A percentile compares a stretch with the other conserved stretches of the same genome.
Conservation (phyloP, 1,140 invertebrate genomes). For the Phthorimaea operculella region DNA sequence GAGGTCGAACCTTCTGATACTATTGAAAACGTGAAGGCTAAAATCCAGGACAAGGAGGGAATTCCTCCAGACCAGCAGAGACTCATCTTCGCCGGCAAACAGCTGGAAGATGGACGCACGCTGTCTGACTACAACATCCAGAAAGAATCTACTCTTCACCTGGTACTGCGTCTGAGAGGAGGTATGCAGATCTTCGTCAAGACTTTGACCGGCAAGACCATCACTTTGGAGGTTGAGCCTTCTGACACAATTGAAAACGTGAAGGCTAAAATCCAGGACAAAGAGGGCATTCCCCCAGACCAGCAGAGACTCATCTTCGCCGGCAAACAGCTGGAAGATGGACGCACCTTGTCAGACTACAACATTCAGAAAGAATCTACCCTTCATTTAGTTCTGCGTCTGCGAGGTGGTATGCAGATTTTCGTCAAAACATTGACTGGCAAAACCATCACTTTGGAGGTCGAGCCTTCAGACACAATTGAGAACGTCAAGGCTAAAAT, state of each 20-base stretch:
- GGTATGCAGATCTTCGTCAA: slow-evolving; percentile 94
- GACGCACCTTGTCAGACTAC: slow-evolving; percentile 77
- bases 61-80: slow-evolving; percentile 75
- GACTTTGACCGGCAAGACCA: slow-evolving; percentile 85
- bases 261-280: slow-evolving; percentile 16
- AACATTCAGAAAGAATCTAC: slow-evolving; percentile 49
- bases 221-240: slow-evolving; percentile 77
- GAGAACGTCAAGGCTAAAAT: too few species aligned
- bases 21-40: slow-evolving; percentile 79
- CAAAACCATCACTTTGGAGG: too few species aligned
- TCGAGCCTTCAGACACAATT: too few species aligned
- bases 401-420: too few species aligned
- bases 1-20: slow-evolving; percentile 81
- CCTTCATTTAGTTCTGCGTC: slow-evolving; percentile 80
- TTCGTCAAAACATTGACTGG: too few species aligned
- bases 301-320: slow-evolving; percentile 75
- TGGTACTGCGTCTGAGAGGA: too few species aligned
- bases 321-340: slow-evolving; percentile 79
- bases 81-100: slow-evolving; percentile 75
- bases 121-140: slow-evolving; percentile 77
- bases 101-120: slow-evolving; percentile 73
- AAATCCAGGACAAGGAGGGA: slow-evolving; percentile 75
- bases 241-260: slow-evolving; percentile 21
- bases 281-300: slow-evolving; percentile 60
- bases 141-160: slow-evolving; percentile 76